Evolutionary conservation across 2,113 vertebrate genomes (phyloP), one percentile per base, ranked within the genome.

Genomic region (Caracal caracal): DNA sequence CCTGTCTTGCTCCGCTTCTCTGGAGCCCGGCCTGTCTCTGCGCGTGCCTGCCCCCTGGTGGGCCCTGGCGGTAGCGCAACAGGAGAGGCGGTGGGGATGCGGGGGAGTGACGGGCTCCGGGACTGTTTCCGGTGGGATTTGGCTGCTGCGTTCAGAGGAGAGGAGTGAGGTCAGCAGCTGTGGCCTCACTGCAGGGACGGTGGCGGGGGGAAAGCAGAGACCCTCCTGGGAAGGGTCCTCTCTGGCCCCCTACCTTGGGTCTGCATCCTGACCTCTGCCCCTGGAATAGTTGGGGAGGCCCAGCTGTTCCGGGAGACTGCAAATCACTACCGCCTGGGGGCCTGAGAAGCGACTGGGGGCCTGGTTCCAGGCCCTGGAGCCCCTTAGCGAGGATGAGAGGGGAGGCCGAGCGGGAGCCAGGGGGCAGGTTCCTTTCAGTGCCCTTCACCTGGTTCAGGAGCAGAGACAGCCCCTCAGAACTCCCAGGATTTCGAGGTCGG

Each of bases 311-410:
- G 15, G 51, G 51, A 26, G 78, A 33, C 20, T 11, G 33, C 78
- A 35, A 13, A 24, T 8, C 10, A 8, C 2, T 80, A 26, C n/a
- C 24, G 24, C 17, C 51, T 35, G 43, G 33, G 51, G 35, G 78
- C 10, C 47, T 0, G 3, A 80, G 49, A 51, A 80, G 51, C 11
- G 56, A 0, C 2, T 16, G 49, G 49, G 33, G 33, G 20, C 51
- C 19, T 99, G 99, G 99, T 99, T 99, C 93, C 98, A 98, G 6
- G 97, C 98, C 26, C 97, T 99, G 98, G 99, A 99, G 97, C 97
- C 99, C 71, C 99, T 99, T 93, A 99, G 98, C 0, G 99, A 99
- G 97, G 99, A 99, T 0, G 99, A 99, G 97, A 99, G 99, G 99
- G 99, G 65, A 97, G 98, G 10, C 35, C 1, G 1, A 37, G 3